These are phyloP conservation scores for Prionace glauca DNA, from an alignment of 2,797 vertebrate genomes.

Conservation along the genomic window DNA sequence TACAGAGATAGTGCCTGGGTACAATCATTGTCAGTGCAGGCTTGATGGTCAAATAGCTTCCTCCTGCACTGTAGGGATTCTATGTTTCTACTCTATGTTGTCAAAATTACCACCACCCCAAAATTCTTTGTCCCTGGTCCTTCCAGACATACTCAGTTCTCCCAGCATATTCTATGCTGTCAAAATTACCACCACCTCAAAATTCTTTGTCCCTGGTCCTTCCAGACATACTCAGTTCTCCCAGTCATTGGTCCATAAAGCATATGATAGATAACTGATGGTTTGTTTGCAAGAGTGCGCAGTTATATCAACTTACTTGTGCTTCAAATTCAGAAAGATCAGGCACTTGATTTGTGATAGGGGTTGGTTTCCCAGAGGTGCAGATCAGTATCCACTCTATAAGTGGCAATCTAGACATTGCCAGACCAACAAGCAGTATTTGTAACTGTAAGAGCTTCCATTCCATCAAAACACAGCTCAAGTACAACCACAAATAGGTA, in stretches of 20 bases:
- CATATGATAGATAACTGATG: neutral
- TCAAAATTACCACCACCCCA: neutral
- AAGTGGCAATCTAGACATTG: neutral
- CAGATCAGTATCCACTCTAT: neutral
- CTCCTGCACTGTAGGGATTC: no score
- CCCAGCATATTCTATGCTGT: neutral
- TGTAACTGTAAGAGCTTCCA: no score
- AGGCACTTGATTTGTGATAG: neutral
- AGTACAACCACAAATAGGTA: no score
- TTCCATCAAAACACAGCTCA: no score
- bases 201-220: neutral
- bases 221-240: neutral
- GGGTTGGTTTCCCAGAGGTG: neutral
- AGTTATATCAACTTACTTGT: neutral
- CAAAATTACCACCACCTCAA: neutral
- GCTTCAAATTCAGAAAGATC: neutral
- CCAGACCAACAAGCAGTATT: neutral
- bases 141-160: neutral
- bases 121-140: neutral
- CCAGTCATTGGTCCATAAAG: neutral
- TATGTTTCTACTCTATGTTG: neutral
- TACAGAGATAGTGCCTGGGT: no score
- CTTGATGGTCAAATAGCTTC: no score
- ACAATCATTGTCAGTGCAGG: no score
- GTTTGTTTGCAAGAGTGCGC: neutral